Percentiles rank a stretch among this genome's conserved stretches.
Conservation (phyloP, 2,888 invertebrate species). For the Encarsia formosa region DNA sequence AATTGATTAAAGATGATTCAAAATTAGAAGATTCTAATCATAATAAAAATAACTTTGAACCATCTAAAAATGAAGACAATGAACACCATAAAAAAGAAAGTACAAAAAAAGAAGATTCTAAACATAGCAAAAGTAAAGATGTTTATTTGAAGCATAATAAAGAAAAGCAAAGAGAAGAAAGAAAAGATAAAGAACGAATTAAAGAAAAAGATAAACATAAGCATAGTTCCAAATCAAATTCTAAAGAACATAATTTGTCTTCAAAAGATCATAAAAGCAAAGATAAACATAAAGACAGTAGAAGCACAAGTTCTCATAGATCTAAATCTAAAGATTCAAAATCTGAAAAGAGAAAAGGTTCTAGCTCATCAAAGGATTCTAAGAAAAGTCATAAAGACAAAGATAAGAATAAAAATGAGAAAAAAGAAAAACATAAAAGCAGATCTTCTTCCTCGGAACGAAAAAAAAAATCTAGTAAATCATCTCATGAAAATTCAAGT, state of each 20-base stretch:
- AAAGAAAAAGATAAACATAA: conserved; percentile 36
- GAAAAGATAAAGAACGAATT: conserved; percentile 27
- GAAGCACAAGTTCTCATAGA: conserved; percentile 25
- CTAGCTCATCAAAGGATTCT: conserved; percentile 28
- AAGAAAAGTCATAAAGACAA: conserved; percentile 32
- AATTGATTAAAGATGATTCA: background rate
- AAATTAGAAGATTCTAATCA: conserved; percentile 14
- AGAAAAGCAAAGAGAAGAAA: conserved; percentile 27
- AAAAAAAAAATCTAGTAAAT: conserved; percentile 33
- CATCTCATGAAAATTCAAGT: conserved; percentile 39
- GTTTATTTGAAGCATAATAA: conserved; percentile 24
- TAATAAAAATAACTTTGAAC: conserved; percentile 11
- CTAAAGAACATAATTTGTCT: conserved; percentile 35
- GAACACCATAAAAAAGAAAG: conserved; percentile 15
- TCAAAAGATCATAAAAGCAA: conserved; percentile 29
- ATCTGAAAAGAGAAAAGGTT: conserved; percentile 32
- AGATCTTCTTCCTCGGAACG: conserved; percentile 38
- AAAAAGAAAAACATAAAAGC: conserved; percentile 37
- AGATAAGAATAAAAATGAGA: conserved; percentile 32
- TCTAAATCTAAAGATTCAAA: conserved; percentile 25
- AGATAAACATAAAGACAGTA: conserved; percentile 26
- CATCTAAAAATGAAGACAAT: conserved; percentile 13
- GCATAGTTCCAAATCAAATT: conserved; percentile 32
- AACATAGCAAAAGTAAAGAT: conserved; percentile 26
- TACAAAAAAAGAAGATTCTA: conserved; percentile 13